Evolutionary conservation across 2,797 vertebrate species (phyloP).

Genomic region (Lagodon rhomboides): DNA sequence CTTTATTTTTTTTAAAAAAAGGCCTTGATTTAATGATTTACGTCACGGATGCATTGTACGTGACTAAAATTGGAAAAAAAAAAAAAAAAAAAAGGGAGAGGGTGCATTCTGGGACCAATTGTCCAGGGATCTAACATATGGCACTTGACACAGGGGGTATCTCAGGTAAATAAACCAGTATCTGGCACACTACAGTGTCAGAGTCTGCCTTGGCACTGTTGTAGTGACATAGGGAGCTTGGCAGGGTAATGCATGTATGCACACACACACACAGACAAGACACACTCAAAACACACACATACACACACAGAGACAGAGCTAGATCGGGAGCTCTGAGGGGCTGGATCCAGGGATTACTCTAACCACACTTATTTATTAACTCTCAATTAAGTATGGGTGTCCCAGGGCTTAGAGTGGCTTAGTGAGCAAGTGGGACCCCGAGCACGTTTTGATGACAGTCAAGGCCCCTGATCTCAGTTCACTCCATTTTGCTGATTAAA

Average conservation of each 20-base stretch:
- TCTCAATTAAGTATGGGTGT: conserved; percentile 86
- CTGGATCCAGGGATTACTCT: conserved; percentile 83
- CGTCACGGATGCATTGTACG: neutral
- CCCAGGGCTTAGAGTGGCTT: conserved; percentile 80
- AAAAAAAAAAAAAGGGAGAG: neutral
- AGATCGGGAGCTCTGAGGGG: conserved; percentile 69
- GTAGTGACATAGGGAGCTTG: conserved; percentile 74
- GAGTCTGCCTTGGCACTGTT: conserved; percentile 82
- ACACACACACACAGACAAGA: conserved; percentile 16
- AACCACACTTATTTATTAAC: conserved; percentile 87
- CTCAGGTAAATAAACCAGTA: conserved; percentile 91
- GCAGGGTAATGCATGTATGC: conserved; percentile 51
- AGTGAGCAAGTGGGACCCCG: conserved; percentile 79
- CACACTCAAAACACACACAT: conserved; percentile 33
- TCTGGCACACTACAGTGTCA: conserved; percentile 81
- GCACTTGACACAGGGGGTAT: conserved; percentile 81
- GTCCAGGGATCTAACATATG: conserved; percentile 88
- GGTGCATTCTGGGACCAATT: conserved; percentile 52
- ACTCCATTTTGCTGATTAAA: conserved; percentile 87
- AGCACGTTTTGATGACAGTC: conserved; percentile 83
- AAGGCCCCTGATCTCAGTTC: conserved; percentile 82
- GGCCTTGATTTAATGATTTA: neutral
- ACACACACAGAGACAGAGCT: conserved; percentile 38
- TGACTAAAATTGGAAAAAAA: neutral
- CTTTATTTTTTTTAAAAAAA: neutral